Evolutionary conservation across 1,140 invertebrate genomes (phyloP).

Genomic region (Euwallacea similis): DNA sequence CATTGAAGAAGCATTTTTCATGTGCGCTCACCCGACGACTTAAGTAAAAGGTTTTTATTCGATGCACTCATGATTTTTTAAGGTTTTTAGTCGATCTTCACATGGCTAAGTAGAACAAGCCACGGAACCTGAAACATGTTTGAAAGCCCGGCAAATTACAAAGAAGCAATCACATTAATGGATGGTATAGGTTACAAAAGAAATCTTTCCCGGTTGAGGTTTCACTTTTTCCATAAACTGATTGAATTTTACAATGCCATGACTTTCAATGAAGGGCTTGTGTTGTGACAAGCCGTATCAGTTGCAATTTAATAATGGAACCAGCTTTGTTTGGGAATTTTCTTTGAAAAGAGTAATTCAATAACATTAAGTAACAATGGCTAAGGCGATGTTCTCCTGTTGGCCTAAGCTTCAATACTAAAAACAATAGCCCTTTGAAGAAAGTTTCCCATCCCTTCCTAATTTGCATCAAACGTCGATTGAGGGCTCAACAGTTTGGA

Average conservation of each 20-base stretch:
- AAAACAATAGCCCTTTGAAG: conserved; percentile 3
- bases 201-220: conserved; percentile 23
- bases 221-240: conserved; percentile 31
- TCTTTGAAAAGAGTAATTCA: background rate
- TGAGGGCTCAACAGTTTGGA: conserved; percentile 5
- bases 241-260: conserved; percentile 33
- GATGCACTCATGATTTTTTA: background rate
- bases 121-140: too few species aligned
- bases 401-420: background rate
- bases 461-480: conserved; percentile 10
- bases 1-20: conserved; percentile 26
- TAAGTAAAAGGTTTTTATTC: background rate
- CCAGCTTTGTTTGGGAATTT: background rate
- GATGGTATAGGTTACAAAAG: conserved; percentile 26
- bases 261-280: conserved; percentile 20
- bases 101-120: too few species aligned
- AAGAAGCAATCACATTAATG: conserved; percentile 29
- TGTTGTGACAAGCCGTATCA: conserved; percentile 23
- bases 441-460: background rate
- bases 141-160: too few species aligned
- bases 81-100: too few species aligned
- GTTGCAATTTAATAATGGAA: conserved; percentile 21
- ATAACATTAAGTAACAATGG: conserved; percentile 3
- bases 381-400: background rate
- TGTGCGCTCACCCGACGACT: background rate